A percentile compares a stretch with the other conserved stretches of the same genome.
These are phyloP conservation scores for Oreochromis tanganicae DNA, from an alignment of 2,113 vertebrate genomes.

Conservation along the genomic window DNA sequence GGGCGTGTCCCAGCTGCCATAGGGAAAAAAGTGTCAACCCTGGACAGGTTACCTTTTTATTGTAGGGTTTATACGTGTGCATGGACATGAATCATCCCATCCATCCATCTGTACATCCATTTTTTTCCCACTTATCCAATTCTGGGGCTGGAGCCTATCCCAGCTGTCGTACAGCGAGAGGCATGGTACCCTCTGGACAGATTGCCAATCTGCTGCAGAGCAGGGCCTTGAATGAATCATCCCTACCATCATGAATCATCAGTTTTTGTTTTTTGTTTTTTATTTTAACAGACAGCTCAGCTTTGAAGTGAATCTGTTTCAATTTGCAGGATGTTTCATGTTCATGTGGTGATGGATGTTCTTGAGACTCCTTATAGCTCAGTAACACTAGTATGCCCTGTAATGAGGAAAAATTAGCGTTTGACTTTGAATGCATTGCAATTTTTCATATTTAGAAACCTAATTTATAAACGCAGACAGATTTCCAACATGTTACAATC, in stretches of 20 bases:
- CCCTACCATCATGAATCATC: not conserved
- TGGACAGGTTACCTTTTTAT: not conserved
- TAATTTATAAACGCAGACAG: not conserved
- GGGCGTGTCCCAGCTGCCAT: not conserved
- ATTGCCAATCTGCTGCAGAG: not conserved
- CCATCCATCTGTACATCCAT: not conserved
- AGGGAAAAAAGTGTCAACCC: not conserved
- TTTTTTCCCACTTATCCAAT: not conserved
- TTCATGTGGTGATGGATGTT: not conserved
- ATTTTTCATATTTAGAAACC: not conserved
- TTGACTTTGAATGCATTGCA: not conserved
- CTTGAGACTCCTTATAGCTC: not conserved
- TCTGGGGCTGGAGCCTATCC: not conserved
- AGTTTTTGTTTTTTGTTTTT: not conserved
- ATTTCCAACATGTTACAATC: not conserved
- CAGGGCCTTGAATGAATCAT: not conserved
- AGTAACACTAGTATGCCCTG: fast-evolving
- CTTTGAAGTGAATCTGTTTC: not conserved
- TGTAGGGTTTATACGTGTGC: not conserved
- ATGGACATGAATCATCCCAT: not conserved
- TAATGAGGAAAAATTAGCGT: not conserved
- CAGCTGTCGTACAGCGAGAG: fast-evolving
- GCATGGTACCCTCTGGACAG: not conserved
- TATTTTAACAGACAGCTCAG: not conserved
- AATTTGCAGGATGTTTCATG: not conserved